These are phyloP conservation scores for Biston betularia DNA, from an alignment of 2,888 invertebrate genomes.

Conservation along the genomic window DNA sequence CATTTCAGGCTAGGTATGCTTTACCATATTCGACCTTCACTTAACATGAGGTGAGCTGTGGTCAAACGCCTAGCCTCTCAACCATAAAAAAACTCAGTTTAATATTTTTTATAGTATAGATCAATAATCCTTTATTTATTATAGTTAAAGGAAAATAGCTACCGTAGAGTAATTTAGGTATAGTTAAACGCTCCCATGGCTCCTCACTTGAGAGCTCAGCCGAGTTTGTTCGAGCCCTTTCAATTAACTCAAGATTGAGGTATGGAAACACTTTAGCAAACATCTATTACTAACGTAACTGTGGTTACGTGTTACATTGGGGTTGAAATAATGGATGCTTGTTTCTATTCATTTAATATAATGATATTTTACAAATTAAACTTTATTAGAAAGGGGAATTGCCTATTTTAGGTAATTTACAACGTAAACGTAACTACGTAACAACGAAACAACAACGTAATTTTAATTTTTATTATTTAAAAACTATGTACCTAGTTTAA, in stretches of 20 bases:
- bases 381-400: background rate
- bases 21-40: no score
- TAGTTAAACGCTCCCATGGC: background rate
- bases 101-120: no score
- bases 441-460: no score
- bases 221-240: slow-evolving; percentile 47
- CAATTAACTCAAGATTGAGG: slow-evolving; percentile 54
- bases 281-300: slow-evolving; percentile 47
- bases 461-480: no score
- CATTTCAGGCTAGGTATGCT: no score
- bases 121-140: no score
- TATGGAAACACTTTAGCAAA: slow-evolving; percentile 51
- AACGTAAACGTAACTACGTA: no score
- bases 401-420: no score
- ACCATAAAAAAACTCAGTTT: no score
- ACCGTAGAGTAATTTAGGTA: background rate
- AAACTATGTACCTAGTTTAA: no score
- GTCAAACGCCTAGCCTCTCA: no score
- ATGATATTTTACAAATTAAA: background rate
- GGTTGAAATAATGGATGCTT: slow-evolving; percentile 14
- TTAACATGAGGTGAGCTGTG: no score
- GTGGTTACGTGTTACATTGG: slow-evolving; percentile 34
- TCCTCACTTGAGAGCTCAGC: slow-evolving; percentile 14
- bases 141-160: background rate
- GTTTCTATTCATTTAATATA: background rate